Base-by-base conservation (phyloP, 2,888 invertebrate species). In the Lamproptera curius region DNA sequence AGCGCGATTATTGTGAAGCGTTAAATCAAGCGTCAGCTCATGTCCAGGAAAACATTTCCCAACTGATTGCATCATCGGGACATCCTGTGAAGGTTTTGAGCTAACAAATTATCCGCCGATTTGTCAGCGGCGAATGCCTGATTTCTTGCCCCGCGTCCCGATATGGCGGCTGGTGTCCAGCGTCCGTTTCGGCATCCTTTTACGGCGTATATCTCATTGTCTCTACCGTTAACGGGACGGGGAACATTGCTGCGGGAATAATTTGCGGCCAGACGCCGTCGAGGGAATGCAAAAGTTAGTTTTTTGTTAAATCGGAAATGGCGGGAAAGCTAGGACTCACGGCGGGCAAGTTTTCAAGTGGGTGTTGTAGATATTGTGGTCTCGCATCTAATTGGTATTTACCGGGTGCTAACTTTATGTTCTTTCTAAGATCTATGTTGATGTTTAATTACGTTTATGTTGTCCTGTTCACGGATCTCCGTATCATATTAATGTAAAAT, bases 71-170 rank as follows among this genome's bases (percentile, higher is more conserved):
- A n/a, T n/a, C n/a, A n/a, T 31, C 11, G 9, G 42, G 41, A 51
- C 58, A 58, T 50, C 63, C 62, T 55, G 62, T 55, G 52, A 6
- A 44, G 46, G 53, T 59, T 59, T 61, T 57, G 59, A 60, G 49
- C 51, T 75, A 79, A 82, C 81, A 84, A 83, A 86, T 84, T 77
- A 78, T 70, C 69, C 62, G 66, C 81, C 76, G 78, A 86, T 86
- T 86, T 86, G 86, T 87, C 86, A 82, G 77, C 61, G 68, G 65
- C 69, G 73, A 63, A 75, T 78, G 68, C 74, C 73, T 70, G 60
- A 58, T 68, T 79, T 79, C 75, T 77, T 78, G 70, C 61, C 62
- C 67, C 67, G 73, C 65, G 51, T 10, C 62, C 69, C 70, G 68
- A 54, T 63, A 57, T 60, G 57, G 53, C 59, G 58, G 61, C 20